Conservation (phyloP, 2,113 vertebrate species). For the Delphinapterus leucas region DNA sequence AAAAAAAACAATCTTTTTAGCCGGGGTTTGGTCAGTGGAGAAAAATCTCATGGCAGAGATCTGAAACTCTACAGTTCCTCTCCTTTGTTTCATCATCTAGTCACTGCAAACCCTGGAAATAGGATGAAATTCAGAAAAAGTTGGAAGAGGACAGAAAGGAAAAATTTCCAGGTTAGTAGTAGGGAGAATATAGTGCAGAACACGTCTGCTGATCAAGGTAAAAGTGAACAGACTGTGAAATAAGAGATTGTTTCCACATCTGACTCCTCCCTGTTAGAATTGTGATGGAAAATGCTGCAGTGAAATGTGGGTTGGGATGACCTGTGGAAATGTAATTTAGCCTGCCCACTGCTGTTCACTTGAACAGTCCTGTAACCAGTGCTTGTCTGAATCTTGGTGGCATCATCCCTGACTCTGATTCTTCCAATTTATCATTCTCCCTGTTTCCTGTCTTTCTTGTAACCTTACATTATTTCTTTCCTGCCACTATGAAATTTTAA, state of each 20-base stretch:
- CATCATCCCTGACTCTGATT: background rate
- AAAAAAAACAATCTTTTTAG: background rate
- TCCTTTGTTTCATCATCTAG: background rate
- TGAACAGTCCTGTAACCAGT: background rate
- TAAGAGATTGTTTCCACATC: background rate
- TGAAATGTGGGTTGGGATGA: background rate
- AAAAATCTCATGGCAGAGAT: constrained; percentile 1
- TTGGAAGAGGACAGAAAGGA: background rate
- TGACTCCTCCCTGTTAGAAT: background rate
- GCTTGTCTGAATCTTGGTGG: background rate
- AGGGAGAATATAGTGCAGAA: background rate
- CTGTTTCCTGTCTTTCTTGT: constrained; percentile 15
- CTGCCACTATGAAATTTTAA: background rate
- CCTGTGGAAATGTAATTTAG: background rate
- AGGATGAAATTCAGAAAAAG: background rate
- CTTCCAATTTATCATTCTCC: background rate
- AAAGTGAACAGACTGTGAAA: background rate
- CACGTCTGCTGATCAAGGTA: background rate
- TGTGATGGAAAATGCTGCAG: background rate
- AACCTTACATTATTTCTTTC: constrained; percentile 4
- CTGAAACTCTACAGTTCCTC: background rate
- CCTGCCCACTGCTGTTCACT: background rate
- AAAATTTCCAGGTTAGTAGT: background rate
- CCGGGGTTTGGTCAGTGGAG: background rate
- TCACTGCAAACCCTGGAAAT: background rate